A percentile compares a stretch with the other conserved stretches of the same genome.
Conservation (phyloP, 1,140 invertebrate genomes). For the Heterodera schachtii region DNA sequence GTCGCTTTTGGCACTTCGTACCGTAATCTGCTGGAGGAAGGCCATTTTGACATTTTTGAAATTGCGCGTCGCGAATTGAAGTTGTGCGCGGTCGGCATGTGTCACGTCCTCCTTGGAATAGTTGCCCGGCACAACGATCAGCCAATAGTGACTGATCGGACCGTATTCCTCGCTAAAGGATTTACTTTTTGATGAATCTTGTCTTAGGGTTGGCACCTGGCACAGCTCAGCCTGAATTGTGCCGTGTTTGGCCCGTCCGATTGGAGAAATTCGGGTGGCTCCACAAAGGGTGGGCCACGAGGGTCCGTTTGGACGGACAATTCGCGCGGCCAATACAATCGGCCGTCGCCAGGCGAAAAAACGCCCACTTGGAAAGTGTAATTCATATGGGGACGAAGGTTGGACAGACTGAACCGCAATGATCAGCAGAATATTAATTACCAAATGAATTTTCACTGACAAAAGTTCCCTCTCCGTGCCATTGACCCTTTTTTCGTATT, state of each 20-base stretch:
- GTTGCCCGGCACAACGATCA: slow-evolving; percentile 91
- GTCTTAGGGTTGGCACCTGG: neutral
- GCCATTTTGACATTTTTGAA: slow-evolving; percentile 17
- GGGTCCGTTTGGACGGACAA: slow-evolving; percentile 58
- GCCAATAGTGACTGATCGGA: slow-evolving; percentile 94
- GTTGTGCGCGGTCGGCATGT: slow-evolving; percentile 44
- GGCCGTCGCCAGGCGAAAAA: slow-evolving; percentile 45
- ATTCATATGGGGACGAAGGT: slow-evolving; percentile 60
- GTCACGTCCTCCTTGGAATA: slow-evolving; percentile 69
- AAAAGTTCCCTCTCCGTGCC: slow-evolving; percentile 47
- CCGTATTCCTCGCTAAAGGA: slow-evolving; percentile 87
- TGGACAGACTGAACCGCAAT: slow-evolving; percentile 39
- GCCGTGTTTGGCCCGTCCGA: slow-evolving; percentile 47
- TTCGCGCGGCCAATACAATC: slow-evolving; percentile 59
- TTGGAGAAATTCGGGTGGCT: slow-evolving; percentile 55
- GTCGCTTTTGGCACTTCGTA: slow-evolving; percentile 11
- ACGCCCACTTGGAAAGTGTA: slow-evolving; percentile 63
- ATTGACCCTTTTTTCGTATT: slow-evolving; percentile 49
- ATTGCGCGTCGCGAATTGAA: slow-evolving; percentile 26
- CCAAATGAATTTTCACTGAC: slow-evolving; percentile 22
- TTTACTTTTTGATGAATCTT: too few relatives aligned
- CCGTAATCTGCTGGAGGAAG: slow-evolving; percentile 20
- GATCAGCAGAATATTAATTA: neutral
- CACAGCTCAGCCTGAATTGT: slow-evolving; percentile 34
- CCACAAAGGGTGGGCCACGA: slow-evolving; percentile 61